These are phyloP conservation scores for Tadarida brasiliensis DNA, from an alignment of 2,797 vertebrate genomes.

Conservation along the genomic window DNA sequence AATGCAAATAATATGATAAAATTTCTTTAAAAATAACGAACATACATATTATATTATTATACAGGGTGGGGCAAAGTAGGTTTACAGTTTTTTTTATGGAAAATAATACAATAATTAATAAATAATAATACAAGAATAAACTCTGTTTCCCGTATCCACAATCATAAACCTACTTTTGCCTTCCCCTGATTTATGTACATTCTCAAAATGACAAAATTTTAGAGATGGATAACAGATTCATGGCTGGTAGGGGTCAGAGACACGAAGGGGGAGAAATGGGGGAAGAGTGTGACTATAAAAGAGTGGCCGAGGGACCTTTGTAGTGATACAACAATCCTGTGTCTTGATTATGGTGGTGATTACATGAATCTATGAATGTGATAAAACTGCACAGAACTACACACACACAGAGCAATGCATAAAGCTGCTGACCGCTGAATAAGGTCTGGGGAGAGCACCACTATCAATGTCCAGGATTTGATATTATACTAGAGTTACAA, in stretches of 20 bases:
- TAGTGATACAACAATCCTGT: background rate
- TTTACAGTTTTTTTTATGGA: background rate
- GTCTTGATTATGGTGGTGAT: background rate
- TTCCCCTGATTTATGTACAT: background rate
- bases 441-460: background rate
- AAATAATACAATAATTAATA: background rate
- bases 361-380: background rate
- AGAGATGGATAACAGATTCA: background rate
- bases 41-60: background rate
- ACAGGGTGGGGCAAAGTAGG: background rate
- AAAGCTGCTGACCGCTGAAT: background rate
- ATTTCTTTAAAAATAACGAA: background rate
- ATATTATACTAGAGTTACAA: background rate
- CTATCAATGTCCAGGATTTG: background rate
- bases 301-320: background rate
- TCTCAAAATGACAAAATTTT: background rate
- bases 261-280: background rate
- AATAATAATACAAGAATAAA: background rate
- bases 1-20: background rate
- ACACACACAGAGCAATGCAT: no score
- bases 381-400: background rate
- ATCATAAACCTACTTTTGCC: background rate
- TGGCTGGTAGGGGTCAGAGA: background rate
- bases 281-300: background rate
- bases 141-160: background rate